A percentile compares a stretch with the other conserved stretches of the same genome.
Conservation (phyloP, 2,113 vertebrate species). For the Pica pica region DNA sequence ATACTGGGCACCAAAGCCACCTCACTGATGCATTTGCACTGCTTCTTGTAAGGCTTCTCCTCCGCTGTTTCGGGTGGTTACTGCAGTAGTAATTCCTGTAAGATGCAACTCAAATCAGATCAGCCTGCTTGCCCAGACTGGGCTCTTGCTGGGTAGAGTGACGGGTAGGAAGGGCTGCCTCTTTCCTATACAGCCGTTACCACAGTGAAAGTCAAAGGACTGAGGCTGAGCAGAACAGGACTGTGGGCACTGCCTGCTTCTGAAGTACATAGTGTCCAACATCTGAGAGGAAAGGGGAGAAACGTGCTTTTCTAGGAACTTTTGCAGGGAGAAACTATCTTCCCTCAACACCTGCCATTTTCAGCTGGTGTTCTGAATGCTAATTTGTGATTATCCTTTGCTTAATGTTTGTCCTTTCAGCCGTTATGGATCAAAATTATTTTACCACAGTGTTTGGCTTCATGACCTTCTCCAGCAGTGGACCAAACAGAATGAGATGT, state of each 20-base stretch:
- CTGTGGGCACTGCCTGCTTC: not conserved
- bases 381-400: not conserved
- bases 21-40: not conserved
- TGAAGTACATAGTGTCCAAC: rapidly evolving
- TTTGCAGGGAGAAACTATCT: not conserved
- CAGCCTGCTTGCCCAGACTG: not conserved
- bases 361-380: not conserved
- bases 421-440: not conserved
- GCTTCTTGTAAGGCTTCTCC: not conserved
- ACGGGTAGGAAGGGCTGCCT: too few species aligned
- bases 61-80: not conserved
- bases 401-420: not conserved
- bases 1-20: not conserved
- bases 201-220: not conserved
- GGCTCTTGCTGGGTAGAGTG: not conserved
- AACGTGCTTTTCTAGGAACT: not conserved
- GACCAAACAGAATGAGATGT: not conserved
- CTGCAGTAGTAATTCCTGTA: not conserved
- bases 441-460: not conserved
- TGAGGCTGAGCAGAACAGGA: not conserved
- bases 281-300: not conserved
- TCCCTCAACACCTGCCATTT: not conserved
- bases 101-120: too few species aligned
- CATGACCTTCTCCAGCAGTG: not conserved
- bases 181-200: not conserved